Conservation (phyloP, 2,113 vertebrate species). For the Pica pica region DNA sequence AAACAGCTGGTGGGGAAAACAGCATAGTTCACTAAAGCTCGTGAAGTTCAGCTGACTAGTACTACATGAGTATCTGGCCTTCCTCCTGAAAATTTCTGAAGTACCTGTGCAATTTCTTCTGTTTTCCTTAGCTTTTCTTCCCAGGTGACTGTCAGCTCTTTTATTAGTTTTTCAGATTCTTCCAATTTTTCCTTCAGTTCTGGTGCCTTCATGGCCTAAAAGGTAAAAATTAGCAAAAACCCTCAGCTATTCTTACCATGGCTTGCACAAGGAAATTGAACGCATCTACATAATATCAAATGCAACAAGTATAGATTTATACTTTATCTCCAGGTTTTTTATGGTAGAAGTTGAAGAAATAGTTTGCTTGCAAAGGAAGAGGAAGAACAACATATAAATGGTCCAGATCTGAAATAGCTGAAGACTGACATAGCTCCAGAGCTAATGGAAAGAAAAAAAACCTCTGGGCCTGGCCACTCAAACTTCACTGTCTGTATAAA, state of each 20-base stretch:
- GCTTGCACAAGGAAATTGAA: neutral
- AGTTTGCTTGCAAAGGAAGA: neutral
- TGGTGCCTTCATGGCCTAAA: constrained; percentile 93
- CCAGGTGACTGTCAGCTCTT: constrained; percentile 96
- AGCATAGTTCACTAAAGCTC: neutral
- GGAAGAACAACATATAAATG: neutral
- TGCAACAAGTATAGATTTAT: neutral
- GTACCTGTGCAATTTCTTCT: constrained; percentile 97
- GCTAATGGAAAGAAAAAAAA: neutral
- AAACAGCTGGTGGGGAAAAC: neutral
- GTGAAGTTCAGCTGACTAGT: neutral
- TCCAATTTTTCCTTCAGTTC: constrained; percentile 96
- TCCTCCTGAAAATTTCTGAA: neutral
- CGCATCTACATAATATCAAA: neutral
- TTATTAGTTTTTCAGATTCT: constrained; percentile 96
- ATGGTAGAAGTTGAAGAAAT: neutral
- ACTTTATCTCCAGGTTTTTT: neutral
- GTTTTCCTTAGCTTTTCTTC: constrained; percentile 97
- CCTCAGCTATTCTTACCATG: neutral
- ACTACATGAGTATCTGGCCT: neutral
- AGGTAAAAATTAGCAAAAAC: neutral
- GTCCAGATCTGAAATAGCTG: neutral
- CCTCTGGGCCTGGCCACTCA: neutral
- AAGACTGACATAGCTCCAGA: neutral
- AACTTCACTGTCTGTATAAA: neutral